A percentile compares a stretch with the other conserved stretches of the same genome.
These are phyloP conservation scores for Desmodus rotundus DNA, from an alignment of 2,113 vertebrate species.

Conservation along the genomic window DNA sequence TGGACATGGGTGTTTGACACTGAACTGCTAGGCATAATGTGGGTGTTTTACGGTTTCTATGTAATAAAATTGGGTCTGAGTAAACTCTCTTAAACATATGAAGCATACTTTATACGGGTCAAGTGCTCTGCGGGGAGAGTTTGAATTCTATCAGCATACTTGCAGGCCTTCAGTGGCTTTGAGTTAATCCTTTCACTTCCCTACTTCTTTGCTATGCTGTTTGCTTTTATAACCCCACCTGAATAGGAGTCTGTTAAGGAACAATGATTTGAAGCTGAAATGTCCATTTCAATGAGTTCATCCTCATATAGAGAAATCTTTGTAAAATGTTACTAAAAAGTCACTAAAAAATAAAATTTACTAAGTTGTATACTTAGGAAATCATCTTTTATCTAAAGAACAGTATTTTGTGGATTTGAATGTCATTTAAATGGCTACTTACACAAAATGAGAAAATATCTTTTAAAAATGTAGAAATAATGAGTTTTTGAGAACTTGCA, in stretches of 20 bases:
- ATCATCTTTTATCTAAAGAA: not conserved
- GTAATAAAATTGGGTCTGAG: not conserved
- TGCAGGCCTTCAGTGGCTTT: not conserved
- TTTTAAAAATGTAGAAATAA: constrained; percentile 15
- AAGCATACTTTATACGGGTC: not conserved
- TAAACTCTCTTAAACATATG: not conserved
- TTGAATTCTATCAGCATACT: not conserved
- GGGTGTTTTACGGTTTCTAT: not conserved
- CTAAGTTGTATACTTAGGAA: not conserved
- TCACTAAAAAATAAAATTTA: constrained; percentile 26
- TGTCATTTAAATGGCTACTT: constrained; percentile 14
- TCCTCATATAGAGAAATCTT: not conserved
- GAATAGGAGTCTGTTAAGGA: not conserved
- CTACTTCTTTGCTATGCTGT: not conserved
- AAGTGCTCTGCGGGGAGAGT: not conserved
- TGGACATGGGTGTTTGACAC: not conserved
- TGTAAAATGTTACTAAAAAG: not conserved
- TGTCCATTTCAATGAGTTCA: not conserved
- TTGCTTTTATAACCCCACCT: not conserved
- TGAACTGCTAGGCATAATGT: not conserved
- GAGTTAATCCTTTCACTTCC: not conserved
- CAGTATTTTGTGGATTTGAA: not conserved
- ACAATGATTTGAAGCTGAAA: not conserved
- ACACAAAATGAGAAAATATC: not conserved
- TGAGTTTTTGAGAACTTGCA: not conserved